Evolutionary conservation across 2,113 vertebrate genomes (phyloP), one percentile per base, ranked within the genome.

Genomic region (Psittacara wagleri): DNA sequence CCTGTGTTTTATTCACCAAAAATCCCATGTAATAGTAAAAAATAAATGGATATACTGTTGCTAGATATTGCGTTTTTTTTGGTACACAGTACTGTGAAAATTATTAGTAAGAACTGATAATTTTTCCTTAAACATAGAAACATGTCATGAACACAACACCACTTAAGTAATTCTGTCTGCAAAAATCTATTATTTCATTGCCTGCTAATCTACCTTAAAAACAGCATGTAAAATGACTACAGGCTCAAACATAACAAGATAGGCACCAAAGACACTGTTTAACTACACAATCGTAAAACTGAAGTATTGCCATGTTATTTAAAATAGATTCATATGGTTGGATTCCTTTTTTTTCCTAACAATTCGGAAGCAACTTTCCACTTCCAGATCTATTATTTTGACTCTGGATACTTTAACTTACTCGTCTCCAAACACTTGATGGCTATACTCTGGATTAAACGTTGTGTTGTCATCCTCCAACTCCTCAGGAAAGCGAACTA

Each of bases 401-500:
- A 86, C 15, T 73, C 59, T 43, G 8, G 8, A 87, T 80, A 85
- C 48, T 85, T 96, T 91, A 88, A 99, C 99, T 98, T 98, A 99
- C 99, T 99, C 99, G n/a, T 99, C 99, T 95, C 99, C 99, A 98
- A 98, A 99, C 16, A 99, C 96, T 59, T 99, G 99, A 97, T 99
- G 99, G 95, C 98, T 99, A 97, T 98, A 99, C 86, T 99, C 99
- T 10, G 99, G 99, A 95, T 99, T 99, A 95, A 99, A 99, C 1
- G 99, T 99, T 84, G 98, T 99, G 96, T 98, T 98, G 46, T 99
- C 99, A 94, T 99, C 99, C 28, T 99, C 99, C 95, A 99, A 94
- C 96, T 99, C 99, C 94, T 99, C 99, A 82, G 98, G 98, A 95
- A 99, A 99, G 70, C 99, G 99, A 95, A 99, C 99, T 99, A 81